Evolutionary conservation across 2,888 invertebrate species (phyloP).

Genomic region (Halictus ligatus): DNA sequence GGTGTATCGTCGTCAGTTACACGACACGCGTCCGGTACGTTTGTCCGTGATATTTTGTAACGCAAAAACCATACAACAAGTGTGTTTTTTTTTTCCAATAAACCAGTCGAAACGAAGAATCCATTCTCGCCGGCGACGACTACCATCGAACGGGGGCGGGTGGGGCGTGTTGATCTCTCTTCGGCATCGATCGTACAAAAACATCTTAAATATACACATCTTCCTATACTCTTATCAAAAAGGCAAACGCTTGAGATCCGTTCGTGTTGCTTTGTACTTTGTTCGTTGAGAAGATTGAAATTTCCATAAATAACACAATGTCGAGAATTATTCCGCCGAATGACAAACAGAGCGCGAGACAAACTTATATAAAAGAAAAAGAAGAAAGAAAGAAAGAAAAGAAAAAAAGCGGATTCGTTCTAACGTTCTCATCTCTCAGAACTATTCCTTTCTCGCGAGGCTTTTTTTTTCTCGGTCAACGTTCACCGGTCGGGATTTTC

Average conservation of each 20-base stretch:
- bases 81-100: constrained; percentile 35
- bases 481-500: background rate
- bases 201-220: constrained; percentile 46
- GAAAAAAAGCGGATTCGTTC: constrained; percentile 56
- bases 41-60: constrained; percentile 30
- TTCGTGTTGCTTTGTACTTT: constrained; percentile 78
- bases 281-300: constrained; percentile 73
- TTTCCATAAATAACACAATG: constrained; percentile 63
- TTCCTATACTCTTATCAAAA: constrained; percentile 34
- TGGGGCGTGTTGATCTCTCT: constrained; percentile 9
- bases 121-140: constrained; percentile 7
- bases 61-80: constrained; percentile 3
- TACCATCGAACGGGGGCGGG: background rate
- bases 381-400: background rate
- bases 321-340: constrained; percentile 42
- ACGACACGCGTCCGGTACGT: background rate
- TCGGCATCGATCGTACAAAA: constrained; percentile 38
- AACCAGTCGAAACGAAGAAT: constrained; percentile 12
- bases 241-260: constrained; percentile 77
- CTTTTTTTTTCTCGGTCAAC: too few relatives aligned
- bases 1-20: background rate
- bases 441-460: too few relatives aligned
- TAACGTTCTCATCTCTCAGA: too few relatives aligned
- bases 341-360: constrained; percentile 24
- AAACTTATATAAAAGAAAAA: background rate